These are phyloP conservation scores for Aphodius granarius DNA, from an alignment of 2,888 invertebrate genomes.

Conservation along the genomic window DNA sequence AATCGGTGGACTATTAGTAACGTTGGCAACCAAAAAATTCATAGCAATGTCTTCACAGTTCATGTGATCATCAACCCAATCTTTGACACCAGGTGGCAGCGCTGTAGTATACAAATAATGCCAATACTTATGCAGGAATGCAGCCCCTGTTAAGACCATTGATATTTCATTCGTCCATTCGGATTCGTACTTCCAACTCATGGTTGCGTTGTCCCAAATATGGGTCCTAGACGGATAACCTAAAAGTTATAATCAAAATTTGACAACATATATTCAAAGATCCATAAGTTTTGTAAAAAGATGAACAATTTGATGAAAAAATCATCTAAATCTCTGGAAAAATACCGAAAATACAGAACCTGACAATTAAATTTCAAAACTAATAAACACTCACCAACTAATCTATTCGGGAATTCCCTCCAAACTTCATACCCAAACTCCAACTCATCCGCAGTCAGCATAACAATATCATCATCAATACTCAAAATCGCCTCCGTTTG, in stretches of 20 bases:
- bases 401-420: conserved; percentile 94
- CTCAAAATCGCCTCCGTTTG: conserved; percentile 95
- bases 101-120: conserved; percentile 89
- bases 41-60: conserved; percentile 98
- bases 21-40: conserved; percentile 94
- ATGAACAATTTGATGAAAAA: too few species aligned
- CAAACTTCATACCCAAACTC: conserved; percentile 95
- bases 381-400: conserved; percentile 61
- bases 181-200: conserved; percentile 90
- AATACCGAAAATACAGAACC: too few species aligned
- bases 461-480: conserved; percentile 94
- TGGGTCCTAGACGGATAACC: conserved; percentile 96
- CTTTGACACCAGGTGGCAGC: conserved; percentile 81
- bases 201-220: conserved; percentile 86
- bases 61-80: conserved; percentile 94
- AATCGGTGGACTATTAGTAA: conserved; percentile 92
- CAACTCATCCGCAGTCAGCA: conserved; percentile 93
- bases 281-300: too few species aligned
- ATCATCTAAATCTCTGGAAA: too few species aligned
- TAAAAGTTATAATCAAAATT: conserved; percentile 28
- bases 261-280: background rate
- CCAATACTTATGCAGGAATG: conserved; percentile 97
- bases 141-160: conserved; percentile 95
- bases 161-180: conserved; percentile 97
- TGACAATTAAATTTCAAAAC: background rate